Evolutionary conservation across 2,888 invertebrate genomes (phyloP), one percentile per base, ranked within the genome.

Genomic region (Hirtodrosophila confusa): DNA sequence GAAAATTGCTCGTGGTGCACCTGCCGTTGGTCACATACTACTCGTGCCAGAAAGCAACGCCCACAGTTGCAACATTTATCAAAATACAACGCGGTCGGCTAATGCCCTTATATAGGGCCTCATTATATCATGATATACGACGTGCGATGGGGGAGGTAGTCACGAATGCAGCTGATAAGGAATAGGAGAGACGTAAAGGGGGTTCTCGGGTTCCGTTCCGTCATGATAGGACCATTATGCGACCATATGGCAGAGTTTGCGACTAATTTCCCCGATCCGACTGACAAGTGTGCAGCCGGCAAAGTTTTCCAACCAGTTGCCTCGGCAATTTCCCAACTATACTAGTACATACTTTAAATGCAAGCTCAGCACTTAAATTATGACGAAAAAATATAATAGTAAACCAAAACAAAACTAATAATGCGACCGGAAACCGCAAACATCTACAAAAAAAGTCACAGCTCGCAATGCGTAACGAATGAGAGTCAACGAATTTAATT

Each of bases 401-500:
- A 39, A 3, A 39, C n/a, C 39, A 33, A 54, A 69, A 41, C 54
- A 57, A 49, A 60, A 56, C 50, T 48, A 23, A 58, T 68, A 85
- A 67, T 62, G 57, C 63, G 63, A 82, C 87, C 88, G 87, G 88
- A 82, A 87, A 58, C 80, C 53, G 48, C 72, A 65, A 49, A 51
- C 63, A 60, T 54, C 64, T 51, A 49, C 8, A 10, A 49, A 41
- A 36, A 48, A 50, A 37, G 39, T 49, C 47, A 58, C 55, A 66
- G 56, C 80, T 67, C 64, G 58, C 65, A 51, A 78, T 71, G 80
- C 86, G 88, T 75, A 88, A 88, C 80, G 83, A 70, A 58, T 65
- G 29, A 54, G 61, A 67, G 70, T 41, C 56, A 75, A 61, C 67
- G 54, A 39, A 49, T 84, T 86, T 74, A 70, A 63, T 86, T 80